Conservation (phyloP, 2,888 invertebrate genomes). For the Sminthurides aquaticus region DNA sequence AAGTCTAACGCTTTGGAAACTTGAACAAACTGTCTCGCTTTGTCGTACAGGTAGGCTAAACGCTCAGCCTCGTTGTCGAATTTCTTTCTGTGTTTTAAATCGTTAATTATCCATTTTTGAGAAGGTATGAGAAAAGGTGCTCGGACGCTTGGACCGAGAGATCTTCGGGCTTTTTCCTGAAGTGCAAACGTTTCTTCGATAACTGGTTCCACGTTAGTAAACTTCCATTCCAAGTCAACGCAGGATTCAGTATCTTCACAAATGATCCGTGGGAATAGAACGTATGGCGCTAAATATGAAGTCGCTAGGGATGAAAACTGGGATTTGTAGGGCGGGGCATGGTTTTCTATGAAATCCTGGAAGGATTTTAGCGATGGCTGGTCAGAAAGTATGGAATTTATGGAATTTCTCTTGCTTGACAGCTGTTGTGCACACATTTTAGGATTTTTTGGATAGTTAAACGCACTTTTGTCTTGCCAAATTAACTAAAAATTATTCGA, state of each 20-base stretch:
- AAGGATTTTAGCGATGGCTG: conserved; percentile 10
- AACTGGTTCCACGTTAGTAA: conserved; percentile 18
- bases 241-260: conserved; percentile 27
- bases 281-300: conserved; percentile 25
- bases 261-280: conserved; percentile 19
- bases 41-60: conserved; percentile 23
- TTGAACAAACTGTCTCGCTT: conserved; percentile 37
- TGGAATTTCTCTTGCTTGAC: background rate
- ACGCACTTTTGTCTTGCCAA: too few species aligned
- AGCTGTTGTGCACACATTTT: background rate
- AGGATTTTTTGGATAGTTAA: too few species aligned
- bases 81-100: conserved; percentile 6
- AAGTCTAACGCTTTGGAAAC: conserved; percentile 34
- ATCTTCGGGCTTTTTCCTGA: conserved; percentile 24
- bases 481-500: too few species aligned
- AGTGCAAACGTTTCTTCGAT: conserved; percentile 21
- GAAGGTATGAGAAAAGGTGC: conserved; percentile 25
- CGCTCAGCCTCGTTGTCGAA: conserved; percentile 10
- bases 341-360: conserved; percentile 11
- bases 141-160: conserved; percentile 31
- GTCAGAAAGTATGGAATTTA: too few species aligned
- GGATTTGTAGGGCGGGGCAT: conserved; percentile 23
- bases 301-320: conserved; percentile 32
- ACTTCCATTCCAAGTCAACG: conserved; percentile 26
- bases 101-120: conserved; percentile 24